Base-by-base conservation (phyloP, 2,888 invertebrate genomes). In the Hedya salicella region DNA sequence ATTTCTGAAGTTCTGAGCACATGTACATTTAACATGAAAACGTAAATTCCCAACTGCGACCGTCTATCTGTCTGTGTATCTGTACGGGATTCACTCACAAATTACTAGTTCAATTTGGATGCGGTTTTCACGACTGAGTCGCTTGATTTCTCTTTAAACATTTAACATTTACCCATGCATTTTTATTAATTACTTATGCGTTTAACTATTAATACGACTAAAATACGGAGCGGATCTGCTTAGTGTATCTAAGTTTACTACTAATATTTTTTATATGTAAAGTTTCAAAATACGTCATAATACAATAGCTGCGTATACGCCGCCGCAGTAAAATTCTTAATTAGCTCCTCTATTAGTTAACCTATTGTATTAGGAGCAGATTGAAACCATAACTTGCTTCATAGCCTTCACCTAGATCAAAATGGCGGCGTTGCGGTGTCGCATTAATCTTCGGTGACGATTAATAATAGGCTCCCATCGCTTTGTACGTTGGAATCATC, bases 401-500 rank as follows among this genome's bases (percentile, higher is more conserved):
- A 66, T 36, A 76, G 80, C 85, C 89, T 87, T 89, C 81, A 87
- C 88, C 88, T 78, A 87, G 77, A 83, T 85, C 70, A 79, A 80
- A 57, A 52, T 17, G 46, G 52, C 39, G 59, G 74, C 77, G 76
- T 86, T 83, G 77, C 80, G 70, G 68, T 84, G 89, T 87, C 88
- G 78, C 81, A 89, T 89, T 83, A 89, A 89, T 90, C 89, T 87
- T 83, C 78, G 74, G 71, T 72, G 83, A 79, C 87, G 79, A 87
- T 86, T 85, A 84, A 85, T 86, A 83, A 85, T 79, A 71, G 75
- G 77, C 82, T 83, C 80, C 85, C 82, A 85, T 80, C 74, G 82
- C 80, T 80, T 84, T 86, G 82, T 81, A 72, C 80, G 82, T 86
- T 75, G 71, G 82, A 84, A 88, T 86, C 86, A 86, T 85, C 81